A percentile compares a stretch with the other conserved stretches of the same genome.
These are phyloP conservation scores for Hephaestus fuliginosus DNA, from an alignment of 2,797 vertebrate species.

Conservation along the genomic window DNA sequence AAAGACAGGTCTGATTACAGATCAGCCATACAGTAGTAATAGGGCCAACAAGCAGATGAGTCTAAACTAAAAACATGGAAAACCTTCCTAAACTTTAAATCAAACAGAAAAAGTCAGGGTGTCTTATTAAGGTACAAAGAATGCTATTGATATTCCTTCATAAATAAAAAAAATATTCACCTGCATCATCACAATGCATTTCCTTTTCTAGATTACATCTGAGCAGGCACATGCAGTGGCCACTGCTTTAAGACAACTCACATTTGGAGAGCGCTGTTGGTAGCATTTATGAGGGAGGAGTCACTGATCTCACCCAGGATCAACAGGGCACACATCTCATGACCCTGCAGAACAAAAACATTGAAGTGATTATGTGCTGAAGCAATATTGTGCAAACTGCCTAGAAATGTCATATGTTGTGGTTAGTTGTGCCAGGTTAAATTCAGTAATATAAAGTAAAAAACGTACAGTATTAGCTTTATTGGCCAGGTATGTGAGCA, in stretches of 20 bases:
- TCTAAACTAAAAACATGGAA: neutral
- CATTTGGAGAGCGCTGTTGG: slow-evolving; percentile 96
- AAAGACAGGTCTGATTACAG: slow-evolving; percentile 9
- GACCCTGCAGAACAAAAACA: slow-evolving; percentile 86
- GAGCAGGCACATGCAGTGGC: neutral
- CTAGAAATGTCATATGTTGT: neutral
- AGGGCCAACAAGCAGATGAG: neutral
- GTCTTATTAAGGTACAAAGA: neutral
- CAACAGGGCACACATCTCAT: slow-evolving; percentile 98
- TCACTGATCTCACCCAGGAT: slow-evolving; percentile 95
- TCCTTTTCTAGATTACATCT: neutral
- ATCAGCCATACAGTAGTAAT: neutral
- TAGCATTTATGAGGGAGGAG: slow-evolving; percentile 95
- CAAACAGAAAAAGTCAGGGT: neutral
- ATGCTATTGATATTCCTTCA: neutral
- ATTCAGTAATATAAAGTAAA: neutral
- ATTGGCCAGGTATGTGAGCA: too few relatives aligned
- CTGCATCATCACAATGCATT: neutral
- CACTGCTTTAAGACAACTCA: slow-evolving; percentile 81
- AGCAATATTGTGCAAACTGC: neutral
- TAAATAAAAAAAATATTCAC: neutral
- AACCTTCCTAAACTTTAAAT: neutral
- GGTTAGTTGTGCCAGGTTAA: too few relatives aligned
- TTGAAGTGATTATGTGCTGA: neutral
- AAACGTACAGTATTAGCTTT: neutral